Evolutionary conservation across 2,797 vertebrate species (phyloP).

Genomic region (Typhlichthys subterraneus): DNA sequence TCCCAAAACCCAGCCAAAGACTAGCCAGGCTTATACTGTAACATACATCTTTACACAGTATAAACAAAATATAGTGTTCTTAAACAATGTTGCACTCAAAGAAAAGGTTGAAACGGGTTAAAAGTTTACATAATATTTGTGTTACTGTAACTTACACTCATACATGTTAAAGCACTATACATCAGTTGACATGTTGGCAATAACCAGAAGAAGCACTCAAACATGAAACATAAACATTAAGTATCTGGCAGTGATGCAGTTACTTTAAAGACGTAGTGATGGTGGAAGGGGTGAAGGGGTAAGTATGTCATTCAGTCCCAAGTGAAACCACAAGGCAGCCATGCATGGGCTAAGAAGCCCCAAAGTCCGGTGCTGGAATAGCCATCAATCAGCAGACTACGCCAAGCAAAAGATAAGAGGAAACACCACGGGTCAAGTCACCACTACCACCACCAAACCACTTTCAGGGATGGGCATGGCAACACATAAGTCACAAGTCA

Average conservation of each 20-base stretch:
- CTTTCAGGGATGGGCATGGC: slow-evolving; percentile 77
- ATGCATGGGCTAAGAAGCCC: slow-evolving; percentile 80
- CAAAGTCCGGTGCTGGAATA: slow-evolving; percentile 71
- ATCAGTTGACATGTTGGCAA: slow-evolving; percentile 49
- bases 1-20: too few relatives aligned
- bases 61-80: too few relatives aligned
- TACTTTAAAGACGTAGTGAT: slow-evolving; percentile 58
- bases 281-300: slow-evolving; percentile 52
- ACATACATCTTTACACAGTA: too few relatives aligned
- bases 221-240: slow-evolving; percentile 63
- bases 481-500: slow-evolving; percentile 72
- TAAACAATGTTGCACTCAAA: too few relatives aligned
- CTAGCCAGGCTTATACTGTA: too few relatives aligned
- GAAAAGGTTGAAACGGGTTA: too few relatives aligned
- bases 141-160: too few relatives aligned
- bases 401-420: slow-evolving; percentile 73
- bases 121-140: too few relatives aligned
- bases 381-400: slow-evolving; percentile 74
- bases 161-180: slow-evolving; percentile 9
- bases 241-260: slow-evolving; percentile 43
- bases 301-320: slow-evolving; percentile 63
- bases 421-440: slow-evolving; percentile 69
- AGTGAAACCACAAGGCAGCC: slow-evolving; percentile 84
- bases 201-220: slow-evolving; percentile 59
- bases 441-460: slow-evolving; percentile 76